Evolutionary conservation across 2,113 vertebrate genomes (phyloP).

Genomic region (Syngnathus typhle): DNA sequence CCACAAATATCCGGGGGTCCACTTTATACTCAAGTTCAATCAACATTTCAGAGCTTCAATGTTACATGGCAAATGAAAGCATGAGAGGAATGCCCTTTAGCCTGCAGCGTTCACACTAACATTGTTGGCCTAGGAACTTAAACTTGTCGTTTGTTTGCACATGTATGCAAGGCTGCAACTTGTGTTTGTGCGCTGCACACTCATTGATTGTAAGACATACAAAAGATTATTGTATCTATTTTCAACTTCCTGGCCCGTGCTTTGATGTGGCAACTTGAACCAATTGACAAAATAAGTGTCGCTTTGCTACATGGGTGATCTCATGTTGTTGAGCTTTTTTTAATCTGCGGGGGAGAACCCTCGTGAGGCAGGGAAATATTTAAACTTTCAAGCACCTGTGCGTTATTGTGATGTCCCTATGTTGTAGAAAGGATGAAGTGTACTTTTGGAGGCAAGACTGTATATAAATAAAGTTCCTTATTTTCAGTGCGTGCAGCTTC

Average conservation of each 20-base stretch:
- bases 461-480: not conserved
- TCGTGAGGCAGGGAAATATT: not conserved
- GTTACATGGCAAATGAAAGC: not conserved
- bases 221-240: not conserved
- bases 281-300: not conserved
- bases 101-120: not conserved
- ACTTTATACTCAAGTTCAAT: not conserved
- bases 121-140: not conserved
- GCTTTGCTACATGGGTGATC: not conserved
- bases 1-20: not conserved
- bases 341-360: not conserved
- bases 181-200: not conserved
- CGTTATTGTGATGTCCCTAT: not conserved
- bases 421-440: not conserved
- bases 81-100: not conserved
- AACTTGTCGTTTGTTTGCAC: not conserved
- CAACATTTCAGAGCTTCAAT: not conserved
- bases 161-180: not conserved
- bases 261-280: not conserved
- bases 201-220: not conserved
- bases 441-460: not conserved
- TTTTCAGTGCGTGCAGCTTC: not conserved
- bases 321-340: not conserved
- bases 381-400: not conserved
- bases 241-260: not conserved